Evolutionary conservation across 2,113 vertebrate genomes (phyloP), one percentile per base, ranked within the genome.

Genomic region (Lophura nycthemera): DNA sequence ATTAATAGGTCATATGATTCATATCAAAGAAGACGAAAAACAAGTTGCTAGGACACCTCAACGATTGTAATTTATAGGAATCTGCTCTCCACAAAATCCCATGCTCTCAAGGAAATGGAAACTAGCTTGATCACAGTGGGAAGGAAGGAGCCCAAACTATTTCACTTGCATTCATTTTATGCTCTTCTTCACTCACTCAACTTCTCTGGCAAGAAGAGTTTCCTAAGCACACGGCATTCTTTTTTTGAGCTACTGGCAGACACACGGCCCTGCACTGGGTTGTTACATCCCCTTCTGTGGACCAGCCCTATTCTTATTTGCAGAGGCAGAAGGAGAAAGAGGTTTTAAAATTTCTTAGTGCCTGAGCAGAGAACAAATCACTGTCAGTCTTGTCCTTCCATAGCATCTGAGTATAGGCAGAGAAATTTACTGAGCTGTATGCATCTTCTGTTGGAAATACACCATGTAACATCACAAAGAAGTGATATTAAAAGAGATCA

Each of bases 101-200:
- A 65, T 65, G 66, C 65, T 86, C 60, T 76, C 45, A 90, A 83
- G 36, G 38, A 93, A 86, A 83, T 3, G 6, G 15, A 50, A 91
- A 63, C 20, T 56, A 74, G 34, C 63, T 70, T 36, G 70, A 56
- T 24, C 56, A 56, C 32, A 42, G 60, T 25, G 32, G 38, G 78
- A 92, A 27, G 16, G 17, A 18, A 70, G 40, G 10, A 90, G 22
- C 20, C 54, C 69, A 10, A 54, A 60, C 42, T 91, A 6, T 67
- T 84, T 70, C 84, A 86, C 89, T 91, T 86, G 91, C 86, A 81
- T 61, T 89, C 63, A 82, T 79, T 78, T 82, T 43, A 84, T 17
- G 34, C 16, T 65, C 42, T 70, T 93, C 94, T 38, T 83, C 76
- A 66, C 71, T 89, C 63, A 72, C 43, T 83, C 74, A 92, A 67